Conservation (phyloP, 2,888 invertebrate genomes). For the Urechis unicinctus region DNA sequence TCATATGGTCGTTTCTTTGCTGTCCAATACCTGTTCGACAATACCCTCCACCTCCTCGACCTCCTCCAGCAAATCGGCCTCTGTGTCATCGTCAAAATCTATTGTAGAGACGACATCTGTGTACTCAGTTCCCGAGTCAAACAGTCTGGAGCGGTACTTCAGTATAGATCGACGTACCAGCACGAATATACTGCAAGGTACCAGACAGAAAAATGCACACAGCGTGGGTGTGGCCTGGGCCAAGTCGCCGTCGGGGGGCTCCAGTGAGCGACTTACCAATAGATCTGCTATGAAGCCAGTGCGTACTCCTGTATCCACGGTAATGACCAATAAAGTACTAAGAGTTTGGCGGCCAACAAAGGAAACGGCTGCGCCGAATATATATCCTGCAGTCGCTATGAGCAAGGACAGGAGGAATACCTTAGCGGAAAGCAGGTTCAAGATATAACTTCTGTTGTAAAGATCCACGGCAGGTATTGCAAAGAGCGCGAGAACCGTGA, state of each 20-base stretch:
- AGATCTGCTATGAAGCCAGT: slow-evolving; percentile 7
- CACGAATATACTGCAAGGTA: slow-evolving; percentile 6
- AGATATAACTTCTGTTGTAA: slow-evolving; percentile 5
- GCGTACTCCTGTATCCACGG: slow-evolving; percentile 8
- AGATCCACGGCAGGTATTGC: slow-evolving; percentile 4
- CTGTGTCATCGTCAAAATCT: too few relatives aligned
- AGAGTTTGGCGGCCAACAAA: slow-evolving; percentile 6
- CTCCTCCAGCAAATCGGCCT: too few relatives aligned
- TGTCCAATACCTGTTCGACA: too few relatives aligned
- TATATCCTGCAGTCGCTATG: slow-evolving; percentile 3
- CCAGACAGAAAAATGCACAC: slow-evolving; percentile 2
- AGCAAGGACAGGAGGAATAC: slow-evolving; percentile 1
- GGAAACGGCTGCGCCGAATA: slow-evolving; percentile 2
- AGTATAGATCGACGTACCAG: background rate
- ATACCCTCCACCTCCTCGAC: too few relatives aligned
- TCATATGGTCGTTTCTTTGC: too few relatives aligned
- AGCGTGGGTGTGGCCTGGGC: slow-evolving; percentile 8
- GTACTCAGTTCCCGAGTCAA: too few relatives aligned
- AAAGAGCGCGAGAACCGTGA: slow-evolving; percentile 11
- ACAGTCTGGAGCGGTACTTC: too few relatives aligned
- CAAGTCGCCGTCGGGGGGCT: slow-evolving; percentile 9
- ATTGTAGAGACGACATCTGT: too few relatives aligned
- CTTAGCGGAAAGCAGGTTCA: slow-evolving; percentile 3
- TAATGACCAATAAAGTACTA: background rate
- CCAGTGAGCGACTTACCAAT: slow-evolving; percentile 2